These are phyloP conservation scores for Diorhabda sublineata DNA, from an alignment of 1,140 invertebrate genomes.

Conservation along the genomic window DNA sequence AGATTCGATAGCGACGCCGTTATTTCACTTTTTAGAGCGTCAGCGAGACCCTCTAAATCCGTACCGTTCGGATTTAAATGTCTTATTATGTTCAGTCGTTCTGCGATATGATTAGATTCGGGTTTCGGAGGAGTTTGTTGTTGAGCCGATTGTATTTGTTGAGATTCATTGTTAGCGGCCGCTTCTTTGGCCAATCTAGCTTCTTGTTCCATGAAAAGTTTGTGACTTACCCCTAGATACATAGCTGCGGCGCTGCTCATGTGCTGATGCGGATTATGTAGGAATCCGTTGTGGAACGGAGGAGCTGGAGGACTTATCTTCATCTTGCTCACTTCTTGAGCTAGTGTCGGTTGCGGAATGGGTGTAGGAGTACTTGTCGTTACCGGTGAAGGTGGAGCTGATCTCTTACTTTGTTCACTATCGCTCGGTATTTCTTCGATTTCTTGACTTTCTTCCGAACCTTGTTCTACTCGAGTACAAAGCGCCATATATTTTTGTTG, in stretches of 20 bases:
- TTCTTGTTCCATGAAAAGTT: constrained; percentile 72
- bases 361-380: constrained; percentile 55
- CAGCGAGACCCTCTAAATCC: constrained; percentile 81
- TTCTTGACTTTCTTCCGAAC: constrained; percentile 63
- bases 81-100: constrained; percentile 61
- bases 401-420: constrained; percentile 56
- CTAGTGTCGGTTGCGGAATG: constrained; percentile 55
- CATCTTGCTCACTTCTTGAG: constrained; percentile 68
- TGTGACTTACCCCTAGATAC: constrained; percentile 68
- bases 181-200: constrained; percentile 65
- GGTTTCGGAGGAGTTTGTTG: constrained; percentile 48
- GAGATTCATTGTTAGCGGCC: constrained; percentile 51
- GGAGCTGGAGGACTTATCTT: constrained; percentile 58
- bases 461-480: constrained; percentile 77
- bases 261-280: constrained; percentile 55
- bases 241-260: constrained; percentile 67
- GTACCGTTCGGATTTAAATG: constrained; percentile 59
- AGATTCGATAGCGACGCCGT: constrained; percentile 75
- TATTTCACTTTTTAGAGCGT: constrained; percentile 86
- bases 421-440: constrained; percentile 69
- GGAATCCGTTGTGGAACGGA: constrained; percentile 47
- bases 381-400: constrained; percentile 57
- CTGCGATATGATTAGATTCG: constrained; percentile 51
- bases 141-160: constrained; percentile 47
- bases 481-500: constrained; percentile 86